Conservation (phyloP, 2,113 vertebrate species). For the Andinoacara biseriatus region DNA sequence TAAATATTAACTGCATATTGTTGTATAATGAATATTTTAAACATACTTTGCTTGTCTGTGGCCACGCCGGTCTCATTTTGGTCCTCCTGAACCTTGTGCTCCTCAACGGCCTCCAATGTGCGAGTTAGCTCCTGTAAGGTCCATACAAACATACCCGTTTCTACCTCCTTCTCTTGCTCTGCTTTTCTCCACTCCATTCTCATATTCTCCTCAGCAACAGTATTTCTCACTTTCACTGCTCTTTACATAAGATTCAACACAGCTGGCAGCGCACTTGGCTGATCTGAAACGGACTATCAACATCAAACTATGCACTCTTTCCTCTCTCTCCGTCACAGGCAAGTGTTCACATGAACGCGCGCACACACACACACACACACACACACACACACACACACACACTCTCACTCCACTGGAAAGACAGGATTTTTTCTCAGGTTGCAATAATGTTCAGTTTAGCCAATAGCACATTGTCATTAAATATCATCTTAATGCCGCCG, state of each 20-base stretch:
- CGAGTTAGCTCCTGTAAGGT: slow-evolving; percentile 67
- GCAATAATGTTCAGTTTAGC: not conserved
- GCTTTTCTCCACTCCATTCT: slow-evolving; percentile 2
- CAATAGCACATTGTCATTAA: not conserved
- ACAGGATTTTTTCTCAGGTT: slow-evolving; percentile 42
- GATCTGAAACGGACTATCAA: not conserved
- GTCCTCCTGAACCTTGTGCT: slow-evolving; percentile 62
- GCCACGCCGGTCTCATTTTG: slow-evolving; percentile 33
- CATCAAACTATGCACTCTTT: not conserved
- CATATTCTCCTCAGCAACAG: slow-evolving; percentile 1
- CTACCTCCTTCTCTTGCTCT: not conserved
- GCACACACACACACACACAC: not conserved
- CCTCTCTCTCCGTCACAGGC: not conserved
- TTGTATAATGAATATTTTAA: not conserved
- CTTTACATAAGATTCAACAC: slow-evolving; percentile 13
- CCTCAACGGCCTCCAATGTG: slow-evolving; percentile 57
- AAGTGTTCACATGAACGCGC: not conserved
- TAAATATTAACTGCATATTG: not conserved
- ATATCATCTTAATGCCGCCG: not conserved
- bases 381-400: not conserved
- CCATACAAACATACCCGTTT: not conserved
- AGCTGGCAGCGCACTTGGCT: not conserved
- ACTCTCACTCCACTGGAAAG: slow-evolving; percentile 35
- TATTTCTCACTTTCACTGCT: not conserved
- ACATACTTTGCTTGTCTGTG: slow-evolving; percentile 68